These are phyloP conservation scores for Nyctalus aviator DNA, from an alignment of 2,797 vertebrate genomes.

Conservation along the genomic window DNA sequence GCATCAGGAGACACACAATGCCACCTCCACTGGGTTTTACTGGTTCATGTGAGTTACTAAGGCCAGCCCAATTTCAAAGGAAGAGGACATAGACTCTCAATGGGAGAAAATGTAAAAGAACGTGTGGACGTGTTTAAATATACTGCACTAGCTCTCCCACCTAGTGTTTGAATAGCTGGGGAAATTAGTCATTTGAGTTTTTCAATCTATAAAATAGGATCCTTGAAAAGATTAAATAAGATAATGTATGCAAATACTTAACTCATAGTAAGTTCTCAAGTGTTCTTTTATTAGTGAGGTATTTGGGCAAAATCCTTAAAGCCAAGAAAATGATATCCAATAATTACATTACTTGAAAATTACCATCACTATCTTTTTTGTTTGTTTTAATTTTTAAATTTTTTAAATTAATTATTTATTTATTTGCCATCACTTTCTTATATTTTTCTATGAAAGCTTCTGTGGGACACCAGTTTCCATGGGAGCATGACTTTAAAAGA, in stretches of 20 bases:
- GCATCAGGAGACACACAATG: neutral
- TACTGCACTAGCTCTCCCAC: neutral
- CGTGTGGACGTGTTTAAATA: neutral
- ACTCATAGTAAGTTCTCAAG: constrained; percentile 32
- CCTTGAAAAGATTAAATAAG: constrained; percentile 20
- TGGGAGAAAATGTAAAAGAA: constrained; percentile 6
- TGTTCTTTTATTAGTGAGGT: neutral
- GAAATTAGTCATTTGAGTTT: constrained; percentile 9
- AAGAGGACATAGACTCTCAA: neutral
- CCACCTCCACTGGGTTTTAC: neutral
- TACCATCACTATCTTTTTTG: neutral
- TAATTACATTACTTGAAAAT: constrained; percentile 9
- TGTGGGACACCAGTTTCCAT: neutral
- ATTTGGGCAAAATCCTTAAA: constrained; percentile 1
- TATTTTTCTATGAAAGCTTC: neutral
- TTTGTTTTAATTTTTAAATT: no score
- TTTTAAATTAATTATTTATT: no score
- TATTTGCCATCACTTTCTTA: neutral
- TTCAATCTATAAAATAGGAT: constrained; percentile 38
- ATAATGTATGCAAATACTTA: constrained; percentile 38
- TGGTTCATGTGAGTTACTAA: neutral
- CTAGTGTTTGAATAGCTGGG: constrained; percentile 10
- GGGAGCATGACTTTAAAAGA: neutral
- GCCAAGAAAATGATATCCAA: neutral
- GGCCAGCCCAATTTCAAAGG: neutral